A percentile compares a stretch with the other conserved stretches of the same genome.
phyloP scores from a whole-genome alignment of 1,140 invertebrate genomes.

The Spodoptera litura region DNA sequence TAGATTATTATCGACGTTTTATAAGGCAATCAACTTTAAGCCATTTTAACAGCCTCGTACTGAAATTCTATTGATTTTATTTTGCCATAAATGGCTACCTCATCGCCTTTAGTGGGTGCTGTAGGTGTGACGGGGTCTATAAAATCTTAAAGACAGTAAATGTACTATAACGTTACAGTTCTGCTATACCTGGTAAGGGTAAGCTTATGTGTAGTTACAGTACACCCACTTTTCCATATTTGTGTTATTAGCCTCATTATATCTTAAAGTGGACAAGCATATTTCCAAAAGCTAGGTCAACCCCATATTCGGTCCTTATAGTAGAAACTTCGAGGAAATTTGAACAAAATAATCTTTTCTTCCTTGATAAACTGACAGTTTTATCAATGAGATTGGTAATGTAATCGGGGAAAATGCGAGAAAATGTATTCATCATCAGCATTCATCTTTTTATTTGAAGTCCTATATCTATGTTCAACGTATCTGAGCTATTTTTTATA shows the following conservation, averaged over 20 bases:
- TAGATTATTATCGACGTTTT: constrained; percentile 43
- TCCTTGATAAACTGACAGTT: neutral
- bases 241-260: too few species aligned
- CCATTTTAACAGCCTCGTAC: neutral
- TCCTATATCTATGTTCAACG: constrained; percentile 2
- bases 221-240: too few species aligned
- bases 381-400: neutral
- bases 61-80: constrained; percentile 19
- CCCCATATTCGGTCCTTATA: too few species aligned
- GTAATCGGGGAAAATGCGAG: neutral
- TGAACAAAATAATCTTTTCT: too few species aligned
- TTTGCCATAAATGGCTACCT: neutral
- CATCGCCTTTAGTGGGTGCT: neutral
- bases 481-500: constrained; percentile 19
- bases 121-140: neutral
- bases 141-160: neutral
- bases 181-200: too few species aligned
- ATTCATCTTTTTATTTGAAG: constrained; percentile 22
- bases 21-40: constrained; percentile 5
- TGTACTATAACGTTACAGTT: too few species aligned
- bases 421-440: constrained; percentile 24
- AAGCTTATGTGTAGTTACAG: too few species aligned
- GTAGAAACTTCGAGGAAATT: too few species aligned
- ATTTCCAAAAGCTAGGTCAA: too few species aligned
- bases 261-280: too few species aligned